phyloP scores from a whole-genome alignment of 2,797 vertebrate genomes.

The Tiaroga cobitis region DNA sequence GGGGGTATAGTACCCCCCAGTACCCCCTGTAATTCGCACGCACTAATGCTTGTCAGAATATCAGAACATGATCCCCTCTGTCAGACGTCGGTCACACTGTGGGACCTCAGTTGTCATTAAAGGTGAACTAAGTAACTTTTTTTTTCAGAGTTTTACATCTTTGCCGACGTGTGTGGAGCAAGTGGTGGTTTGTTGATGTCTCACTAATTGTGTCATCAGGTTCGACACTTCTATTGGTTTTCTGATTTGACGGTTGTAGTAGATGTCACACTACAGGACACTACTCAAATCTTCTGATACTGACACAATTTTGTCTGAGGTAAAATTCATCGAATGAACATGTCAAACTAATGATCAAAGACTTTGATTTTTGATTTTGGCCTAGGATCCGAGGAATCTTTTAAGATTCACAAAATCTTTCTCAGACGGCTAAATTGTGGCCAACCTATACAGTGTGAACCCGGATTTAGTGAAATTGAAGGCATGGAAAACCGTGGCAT shows the following conservation, averaged over 20 bases:
- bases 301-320: neutral
- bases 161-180: neutral
- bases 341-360: neutral
- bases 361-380: neutral
- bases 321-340: neutral
- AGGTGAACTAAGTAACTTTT: no score
- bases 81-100: neutral
- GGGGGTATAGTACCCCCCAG: no score
- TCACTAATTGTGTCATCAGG: neutral
- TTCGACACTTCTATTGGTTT: neutral
- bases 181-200: neutral
- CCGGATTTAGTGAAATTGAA: neutral
- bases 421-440: neutral
- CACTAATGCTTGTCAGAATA: neutral
- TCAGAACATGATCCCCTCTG: neutral
- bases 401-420: neutral
- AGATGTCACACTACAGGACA: neutral
- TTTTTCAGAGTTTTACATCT: neutral
- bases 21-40: no score
- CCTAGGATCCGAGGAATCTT: neutral
- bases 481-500: slow-evolving; percentile 41
- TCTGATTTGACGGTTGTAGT: neutral
- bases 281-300: neutral
- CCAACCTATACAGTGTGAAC: neutral
- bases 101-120: neutral